Percentiles rank a stretch among this genome's conserved stretches.
Evolutionary conservation across 1,140 invertebrate genomes (phyloP).

Genomic region (Linepithema humile): DNA sequence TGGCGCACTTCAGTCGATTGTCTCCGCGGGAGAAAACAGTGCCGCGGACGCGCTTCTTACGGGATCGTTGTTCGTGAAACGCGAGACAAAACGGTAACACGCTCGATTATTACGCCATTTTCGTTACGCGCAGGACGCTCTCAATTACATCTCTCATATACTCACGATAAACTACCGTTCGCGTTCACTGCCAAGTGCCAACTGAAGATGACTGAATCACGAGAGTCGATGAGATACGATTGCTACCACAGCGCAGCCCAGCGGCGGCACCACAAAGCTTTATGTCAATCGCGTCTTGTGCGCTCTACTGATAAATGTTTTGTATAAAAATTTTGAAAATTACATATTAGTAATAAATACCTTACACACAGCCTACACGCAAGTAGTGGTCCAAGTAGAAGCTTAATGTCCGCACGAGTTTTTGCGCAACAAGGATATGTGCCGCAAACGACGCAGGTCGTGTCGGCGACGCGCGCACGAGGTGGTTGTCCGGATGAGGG

Average conservation of each 20-base stretch:
- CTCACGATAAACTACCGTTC: conserved; percentile 55
- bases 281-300: neutral
- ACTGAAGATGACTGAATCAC: conserved; percentile 63
- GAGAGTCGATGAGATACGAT: conserved; percentile 34
- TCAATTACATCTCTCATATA: neutral
- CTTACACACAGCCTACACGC: no score
- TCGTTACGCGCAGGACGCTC: conserved; percentile 62
- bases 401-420: neutral
- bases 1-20: conserved; percentile 32
- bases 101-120: conserved; percentile 74
- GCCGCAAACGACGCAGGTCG: neutral
- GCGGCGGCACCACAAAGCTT: conserved; percentile 19
- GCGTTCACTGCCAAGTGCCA: conserved; percentile 69
- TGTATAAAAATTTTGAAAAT: no score
- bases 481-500: conserved; percentile 67
- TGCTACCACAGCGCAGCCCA: neutral
- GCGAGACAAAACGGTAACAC: neutral
- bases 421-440: neutral
- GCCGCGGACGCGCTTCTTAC: neutral
- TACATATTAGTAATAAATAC: no score
- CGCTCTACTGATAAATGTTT: no score
- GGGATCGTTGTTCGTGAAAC: neutral
- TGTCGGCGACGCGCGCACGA: neutral
- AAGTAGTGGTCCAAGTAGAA: neutral
- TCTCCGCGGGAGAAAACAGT: neutral